phyloP scores from a whole-genome alignment of 2,113 vertebrate species.

The Dipodomys merriami region DNA sequence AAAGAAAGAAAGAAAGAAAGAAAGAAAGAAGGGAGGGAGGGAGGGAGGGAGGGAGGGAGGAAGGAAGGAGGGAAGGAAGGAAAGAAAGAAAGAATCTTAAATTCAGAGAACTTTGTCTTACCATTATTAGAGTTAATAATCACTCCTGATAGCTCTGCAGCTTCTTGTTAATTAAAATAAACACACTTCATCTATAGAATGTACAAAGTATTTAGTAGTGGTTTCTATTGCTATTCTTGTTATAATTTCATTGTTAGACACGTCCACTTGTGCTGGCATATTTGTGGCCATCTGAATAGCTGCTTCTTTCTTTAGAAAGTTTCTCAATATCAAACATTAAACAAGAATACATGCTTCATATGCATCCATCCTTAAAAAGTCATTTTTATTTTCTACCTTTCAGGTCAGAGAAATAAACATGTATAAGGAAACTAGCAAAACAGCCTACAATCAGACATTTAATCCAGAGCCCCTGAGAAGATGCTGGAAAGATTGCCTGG shows the following conservation, averaged over 20 bases:
- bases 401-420: constrained; percentile 91
- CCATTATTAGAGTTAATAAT: neutral
- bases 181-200: neutral
- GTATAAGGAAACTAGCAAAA: constrained; percentile 85
- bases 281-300: neutral
- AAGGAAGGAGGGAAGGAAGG: too few relatives aligned
- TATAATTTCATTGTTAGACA: neutral
- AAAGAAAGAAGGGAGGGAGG: too few relatives aligned
- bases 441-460: constrained; percentile 86
- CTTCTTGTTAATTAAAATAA: neutral
- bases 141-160: neutral
- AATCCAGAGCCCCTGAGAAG: constrained; percentile 85
- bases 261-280: neutral
- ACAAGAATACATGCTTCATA: neutral
- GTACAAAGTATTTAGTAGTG: neutral
- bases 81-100: neutral
- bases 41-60: too few relatives aligned
- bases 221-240: neutral
- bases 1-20: too few relatives aligned
- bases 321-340: neutral
- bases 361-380: neutral
- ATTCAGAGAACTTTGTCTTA: constrained; percentile 6
- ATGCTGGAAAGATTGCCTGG: constrained; percentile 91
- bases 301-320: constrained; percentile 14
- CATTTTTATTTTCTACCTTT: constrained; percentile 41